phyloP scores from a whole-genome alignment of 2,797 vertebrate species.

The Eupleurogrammus muticus region DNA sequence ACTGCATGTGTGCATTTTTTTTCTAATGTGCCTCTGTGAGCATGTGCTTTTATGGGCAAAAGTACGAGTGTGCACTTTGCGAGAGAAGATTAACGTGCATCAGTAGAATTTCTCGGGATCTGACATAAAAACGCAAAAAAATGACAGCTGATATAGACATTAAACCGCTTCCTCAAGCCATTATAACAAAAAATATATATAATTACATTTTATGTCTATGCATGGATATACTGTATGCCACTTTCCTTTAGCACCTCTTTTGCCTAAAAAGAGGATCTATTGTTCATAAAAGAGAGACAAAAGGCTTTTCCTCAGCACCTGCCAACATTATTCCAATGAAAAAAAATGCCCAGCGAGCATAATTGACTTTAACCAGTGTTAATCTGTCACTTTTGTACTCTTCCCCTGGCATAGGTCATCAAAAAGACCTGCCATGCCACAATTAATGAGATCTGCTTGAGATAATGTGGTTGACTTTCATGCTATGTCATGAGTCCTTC shows the following conservation, averaged over 20 bases:
- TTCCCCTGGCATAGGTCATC: slow-evolving; percentile 39
- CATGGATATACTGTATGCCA: slow-evolving; percentile 26
- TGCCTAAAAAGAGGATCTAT: slow-evolving; percentile 8
- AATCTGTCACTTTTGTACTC: slow-evolving; percentile 49
- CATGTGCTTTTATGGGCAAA: slow-evolving; percentile 44
- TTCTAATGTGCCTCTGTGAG: slow-evolving; percentile 42
- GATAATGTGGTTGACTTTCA: slow-evolving; percentile 37
- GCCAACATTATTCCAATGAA: slow-evolving; percentile 44
- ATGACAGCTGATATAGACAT: background rate
- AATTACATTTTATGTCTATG: slow-evolving; percentile 38
- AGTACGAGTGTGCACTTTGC: slow-evolving; percentile 13
- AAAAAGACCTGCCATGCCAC: slow-evolving; percentile 40
- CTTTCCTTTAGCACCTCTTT: slow-evolving; percentile 31
- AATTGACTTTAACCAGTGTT: slow-evolving; percentile 36
- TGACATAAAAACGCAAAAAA: slow-evolving; percentile 2
- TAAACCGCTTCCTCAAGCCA: slow-evolving; percentile 26
- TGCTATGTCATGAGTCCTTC: slow-evolving; percentile 17
- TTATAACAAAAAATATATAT: slow-evolving; percentile 21
- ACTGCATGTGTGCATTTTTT: slow-evolving; percentile 29
- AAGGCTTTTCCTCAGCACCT: slow-evolving; percentile 35
- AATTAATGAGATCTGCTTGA: slow-evolving; percentile 45
- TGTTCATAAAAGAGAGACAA: slow-evolving; percentile 33
- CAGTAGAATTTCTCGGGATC: slow-evolving; percentile 21
- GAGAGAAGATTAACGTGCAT: slow-evolving; percentile 13
- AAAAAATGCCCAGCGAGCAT: slow-evolving; percentile 40